These are phyloP conservation scores for Seriola dumerili DNA, from an alignment of 2,113 vertebrate genomes.

Conservation along the genomic window DNA sequence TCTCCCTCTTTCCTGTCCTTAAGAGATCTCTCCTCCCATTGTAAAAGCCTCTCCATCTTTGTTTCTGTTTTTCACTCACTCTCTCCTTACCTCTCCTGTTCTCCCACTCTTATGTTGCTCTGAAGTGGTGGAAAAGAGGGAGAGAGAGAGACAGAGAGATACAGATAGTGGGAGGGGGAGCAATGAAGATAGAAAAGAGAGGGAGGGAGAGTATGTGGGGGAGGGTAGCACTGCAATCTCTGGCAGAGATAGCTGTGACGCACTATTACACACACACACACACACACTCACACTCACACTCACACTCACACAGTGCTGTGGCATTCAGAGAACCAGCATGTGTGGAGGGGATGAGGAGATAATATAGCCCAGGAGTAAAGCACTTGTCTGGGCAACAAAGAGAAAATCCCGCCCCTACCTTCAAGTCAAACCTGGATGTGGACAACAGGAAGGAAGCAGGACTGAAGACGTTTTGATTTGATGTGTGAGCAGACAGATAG, in stretches of 20 bases:
- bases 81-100: slow-evolving; percentile 38
- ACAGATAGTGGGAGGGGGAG: slow-evolving; percentile 67
- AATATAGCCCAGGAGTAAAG: slow-evolving; percentile 39
- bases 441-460: slow-evolving; percentile 33
- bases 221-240: slow-evolving; percentile 77
- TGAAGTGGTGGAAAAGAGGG: slow-evolving; percentile 61
- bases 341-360: neutral
- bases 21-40: slow-evolving; percentile 31
- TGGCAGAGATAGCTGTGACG: slow-evolving; percentile 78
- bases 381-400: slow-evolving; percentile 43
- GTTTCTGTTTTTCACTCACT: slow-evolving; percentile 37
- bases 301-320: slow-evolving; percentile 52
- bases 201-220: slow-evolving; percentile 73
- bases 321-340: slow-evolving; percentile 60
- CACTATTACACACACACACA: slow-evolving; percentile 61
- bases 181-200: slow-evolving; percentile 63
- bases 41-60: slow-evolving; percentile 42
- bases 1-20: slow-evolving; percentile 35
- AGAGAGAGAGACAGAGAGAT: slow-evolving; percentile 53
- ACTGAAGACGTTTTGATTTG: slow-evolving; percentile 32
- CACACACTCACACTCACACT: slow-evolving; percentile 10
- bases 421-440: slow-evolving; percentile 44
- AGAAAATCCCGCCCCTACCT: slow-evolving; percentile 28
- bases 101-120: slow-evolving; percentile 52
- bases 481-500: neutral